A percentile compares a stretch with the other conserved stretches of the same genome.
phyloP scores from a whole-genome alignment of 2,113 vertebrate species.

The Erythrolamprus reginae region DNA sequence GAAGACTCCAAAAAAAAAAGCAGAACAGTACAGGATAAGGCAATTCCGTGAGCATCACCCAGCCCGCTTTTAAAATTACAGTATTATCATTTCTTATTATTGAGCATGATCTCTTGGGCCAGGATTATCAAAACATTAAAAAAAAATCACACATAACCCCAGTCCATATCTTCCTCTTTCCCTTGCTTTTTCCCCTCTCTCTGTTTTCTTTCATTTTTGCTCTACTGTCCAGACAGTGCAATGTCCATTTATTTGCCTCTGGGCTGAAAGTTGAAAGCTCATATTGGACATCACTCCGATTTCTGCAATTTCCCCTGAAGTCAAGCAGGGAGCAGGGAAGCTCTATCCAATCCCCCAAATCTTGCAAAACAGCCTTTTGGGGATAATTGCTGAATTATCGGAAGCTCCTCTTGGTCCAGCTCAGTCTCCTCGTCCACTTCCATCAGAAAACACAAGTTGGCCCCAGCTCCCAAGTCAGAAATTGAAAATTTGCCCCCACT shows the following conservation, averaged over 20 bases:
- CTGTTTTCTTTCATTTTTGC: background rate
- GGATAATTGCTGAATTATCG: background rate
- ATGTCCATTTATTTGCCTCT: background rate
- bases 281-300: background rate
- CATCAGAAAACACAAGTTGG: background rate
- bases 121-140: background rate
- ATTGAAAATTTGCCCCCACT: background rate
- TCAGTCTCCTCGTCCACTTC: background rate
- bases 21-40: background rate
- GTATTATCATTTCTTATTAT: background rate
- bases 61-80: background rate
- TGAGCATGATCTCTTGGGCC: background rate
- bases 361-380: background rate
- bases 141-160: background rate
- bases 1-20: background rate
- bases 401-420: background rate
- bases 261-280: background rate
- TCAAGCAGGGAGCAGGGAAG: background rate
- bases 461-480: background rate
- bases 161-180: background rate
- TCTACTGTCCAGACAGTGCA: background rate
- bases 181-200: background rate
- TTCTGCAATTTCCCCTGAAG: background rate
- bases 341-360: background rate
- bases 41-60: background rate